Conservation (phyloP, 2,113 vertebrate species). For the Grammomys surdaster region DNA sequence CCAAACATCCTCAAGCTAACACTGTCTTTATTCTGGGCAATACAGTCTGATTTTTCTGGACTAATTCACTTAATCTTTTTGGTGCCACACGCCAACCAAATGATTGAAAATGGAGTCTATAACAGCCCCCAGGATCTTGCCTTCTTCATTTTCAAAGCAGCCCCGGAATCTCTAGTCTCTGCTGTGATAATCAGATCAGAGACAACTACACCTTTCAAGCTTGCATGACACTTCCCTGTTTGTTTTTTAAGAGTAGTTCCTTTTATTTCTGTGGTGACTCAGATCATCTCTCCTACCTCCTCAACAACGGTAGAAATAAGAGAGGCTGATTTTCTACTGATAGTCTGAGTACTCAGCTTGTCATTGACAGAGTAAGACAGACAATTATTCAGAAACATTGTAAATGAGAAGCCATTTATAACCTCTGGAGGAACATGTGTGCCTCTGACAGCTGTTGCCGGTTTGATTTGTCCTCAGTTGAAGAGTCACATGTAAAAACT, state of each 20-base stretch:
- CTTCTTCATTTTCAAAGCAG: not conserved
- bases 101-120: not conserved
- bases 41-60: not conserved
- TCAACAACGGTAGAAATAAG: not conserved
- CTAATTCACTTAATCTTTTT: not conserved
- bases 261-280: conserved; percentile 49
- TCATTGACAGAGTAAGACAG: conserved; percentile 28
- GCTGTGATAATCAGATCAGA: not conserved
- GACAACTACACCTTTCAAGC: not conserved
- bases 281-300: conserved; percentile 31
- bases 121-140: not conserved
- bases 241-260: not conserved
- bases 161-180: not conserved
- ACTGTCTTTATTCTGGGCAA: not conserved
- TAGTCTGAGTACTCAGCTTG: not conserved
- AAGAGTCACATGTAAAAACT: conserved; percentile 26
- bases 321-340: not conserved
- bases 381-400: conserved; percentile 45
- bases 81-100: not conserved
- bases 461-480: not conserved
- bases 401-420: conserved; percentile 46
- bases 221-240: not conserved
- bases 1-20: not conserved
- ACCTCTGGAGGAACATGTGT: not conserved
- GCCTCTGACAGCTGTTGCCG: not conserved